Evolutionary conservation across 2,888 invertebrate species (phyloP).

Genomic region (Exocentrus adspersus): DNA sequence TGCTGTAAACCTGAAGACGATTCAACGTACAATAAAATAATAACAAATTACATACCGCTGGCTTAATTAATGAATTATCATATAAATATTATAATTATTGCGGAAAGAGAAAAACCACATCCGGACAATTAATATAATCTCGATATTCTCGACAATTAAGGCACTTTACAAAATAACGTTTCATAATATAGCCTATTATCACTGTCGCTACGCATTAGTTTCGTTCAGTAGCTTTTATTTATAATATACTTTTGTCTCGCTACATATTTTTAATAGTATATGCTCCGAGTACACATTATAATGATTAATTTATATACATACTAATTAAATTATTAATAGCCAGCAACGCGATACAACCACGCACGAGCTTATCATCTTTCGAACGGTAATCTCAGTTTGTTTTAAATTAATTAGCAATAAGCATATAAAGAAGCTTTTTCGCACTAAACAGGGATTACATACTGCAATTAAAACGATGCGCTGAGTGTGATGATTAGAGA

Average conservation of each 20-base stretch:
- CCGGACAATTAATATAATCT: slow-evolving; percentile 46
- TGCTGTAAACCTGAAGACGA: slow-evolving; percentile 28
- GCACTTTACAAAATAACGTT: slow-evolving; percentile 41
- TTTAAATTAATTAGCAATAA: not conserved
- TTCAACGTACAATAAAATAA: slow-evolving; percentile 34
- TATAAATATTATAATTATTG: slow-evolving; percentile 46
- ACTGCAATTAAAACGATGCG: no score
- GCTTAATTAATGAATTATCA: slow-evolving; percentile 47
- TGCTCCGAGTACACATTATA: not conserved
- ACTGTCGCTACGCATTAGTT: slow-evolving; percentile 33
- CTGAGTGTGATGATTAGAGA: no score
- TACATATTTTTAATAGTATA: no score
- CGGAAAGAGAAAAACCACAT: slow-evolving; percentile 48
- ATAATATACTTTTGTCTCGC: no score
- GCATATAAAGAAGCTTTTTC: not conserved
- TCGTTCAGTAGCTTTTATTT: not conserved
- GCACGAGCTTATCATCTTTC: slow-evolving; percentile 16
- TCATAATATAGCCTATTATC: slow-evolving; percentile 41
- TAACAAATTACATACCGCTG: slow-evolving; percentile 42
- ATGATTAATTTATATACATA: not conserved
- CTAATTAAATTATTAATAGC: slow-evolving; percentile 10
- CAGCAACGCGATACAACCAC: slow-evolving; percentile 4
- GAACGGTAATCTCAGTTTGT: not conserved
- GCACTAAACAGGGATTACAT: no score
- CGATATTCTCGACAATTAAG: slow-evolving; percentile 41